Conservation (phyloP, 2,888 invertebrate genomes). For the Coelopa pilipes region DNA sequence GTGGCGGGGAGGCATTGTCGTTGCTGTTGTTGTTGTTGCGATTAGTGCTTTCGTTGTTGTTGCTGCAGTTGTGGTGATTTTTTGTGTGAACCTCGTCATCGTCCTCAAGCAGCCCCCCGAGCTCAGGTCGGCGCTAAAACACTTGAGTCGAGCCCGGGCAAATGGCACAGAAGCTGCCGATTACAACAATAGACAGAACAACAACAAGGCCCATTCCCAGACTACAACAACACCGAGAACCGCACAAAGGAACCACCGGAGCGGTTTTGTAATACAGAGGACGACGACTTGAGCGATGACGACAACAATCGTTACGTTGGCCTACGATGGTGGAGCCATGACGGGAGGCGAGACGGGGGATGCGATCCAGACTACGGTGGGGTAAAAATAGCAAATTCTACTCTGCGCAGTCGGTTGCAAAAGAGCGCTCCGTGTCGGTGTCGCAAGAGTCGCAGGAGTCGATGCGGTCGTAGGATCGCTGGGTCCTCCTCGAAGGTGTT, state of each 20-base stretch:
- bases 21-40: background rate
- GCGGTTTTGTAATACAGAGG: slow-evolving; percentile 11
- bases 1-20: background rate
- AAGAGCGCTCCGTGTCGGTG: no score
- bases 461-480: background rate
- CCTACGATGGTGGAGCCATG: no score
- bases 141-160: slow-evolving; percentile 10
- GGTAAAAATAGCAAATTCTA: no score
- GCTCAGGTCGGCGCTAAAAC: background rate
- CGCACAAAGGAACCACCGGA: background rate
- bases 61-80: background rate
- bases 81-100: slow-evolving; percentile 3
- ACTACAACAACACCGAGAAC: background rate
- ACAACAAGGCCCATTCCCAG: no score
- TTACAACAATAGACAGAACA: no score
- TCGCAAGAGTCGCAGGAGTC: background rate
- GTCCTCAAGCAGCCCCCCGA: background rate
- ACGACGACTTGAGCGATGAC: slow-evolving; percentile 8
- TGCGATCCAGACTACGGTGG: background rate
- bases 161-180: slow-evolving; percentile 12
- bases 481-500: no score
- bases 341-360: no score
- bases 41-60: background rate
- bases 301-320: background rate
- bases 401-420: no score